Percentiles rank a stretch among this genome's conserved stretches.
Conservation (phyloP, 2,797 vertebrate genomes). For the Dicrostonyx torquatus region DNA sequence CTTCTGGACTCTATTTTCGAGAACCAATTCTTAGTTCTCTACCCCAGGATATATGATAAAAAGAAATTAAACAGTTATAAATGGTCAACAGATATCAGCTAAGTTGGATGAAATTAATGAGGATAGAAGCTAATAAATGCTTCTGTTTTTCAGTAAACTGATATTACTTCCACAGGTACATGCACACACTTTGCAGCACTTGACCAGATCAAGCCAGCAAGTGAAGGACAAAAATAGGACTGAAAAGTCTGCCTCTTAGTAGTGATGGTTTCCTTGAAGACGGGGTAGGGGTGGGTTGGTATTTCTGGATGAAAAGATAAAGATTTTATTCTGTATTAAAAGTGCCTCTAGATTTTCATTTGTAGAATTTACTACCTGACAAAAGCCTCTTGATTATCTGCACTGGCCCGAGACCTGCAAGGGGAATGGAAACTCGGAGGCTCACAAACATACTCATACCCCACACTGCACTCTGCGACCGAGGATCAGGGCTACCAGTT, state of each 20-base stretch:
- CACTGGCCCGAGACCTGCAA: not conserved
- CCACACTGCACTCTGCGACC: not conserved
- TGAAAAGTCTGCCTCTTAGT: not conserved
- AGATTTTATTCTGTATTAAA: not conserved
- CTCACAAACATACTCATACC: not conserved
- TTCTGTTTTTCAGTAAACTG: not conserved
- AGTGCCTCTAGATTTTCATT: not conserved
- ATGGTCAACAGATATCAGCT: not conserved
- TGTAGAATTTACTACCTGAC: not conserved
- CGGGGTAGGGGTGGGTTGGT: too few species aligned
- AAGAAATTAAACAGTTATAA: not conserved
- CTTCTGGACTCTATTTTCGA: not conserved
- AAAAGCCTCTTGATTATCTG: not conserved
- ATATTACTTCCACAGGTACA: constrained; percentile 24
- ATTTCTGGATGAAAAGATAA: constrained; percentile 7
- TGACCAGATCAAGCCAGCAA: not conserved
- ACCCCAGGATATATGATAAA: not conserved
- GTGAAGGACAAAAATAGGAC: not conserved
- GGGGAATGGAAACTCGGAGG: not conserved
- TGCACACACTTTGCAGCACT: not conserved
- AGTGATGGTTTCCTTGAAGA: not conserved
- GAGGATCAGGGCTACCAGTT: not conserved
- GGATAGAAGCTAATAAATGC: not conserved
- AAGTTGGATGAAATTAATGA: not conserved
- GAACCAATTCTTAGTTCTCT: not conserved